phyloP scores from a whole-genome alignment of 1,140 invertebrate species.

The Calliopsis andreniformis region DNA sequence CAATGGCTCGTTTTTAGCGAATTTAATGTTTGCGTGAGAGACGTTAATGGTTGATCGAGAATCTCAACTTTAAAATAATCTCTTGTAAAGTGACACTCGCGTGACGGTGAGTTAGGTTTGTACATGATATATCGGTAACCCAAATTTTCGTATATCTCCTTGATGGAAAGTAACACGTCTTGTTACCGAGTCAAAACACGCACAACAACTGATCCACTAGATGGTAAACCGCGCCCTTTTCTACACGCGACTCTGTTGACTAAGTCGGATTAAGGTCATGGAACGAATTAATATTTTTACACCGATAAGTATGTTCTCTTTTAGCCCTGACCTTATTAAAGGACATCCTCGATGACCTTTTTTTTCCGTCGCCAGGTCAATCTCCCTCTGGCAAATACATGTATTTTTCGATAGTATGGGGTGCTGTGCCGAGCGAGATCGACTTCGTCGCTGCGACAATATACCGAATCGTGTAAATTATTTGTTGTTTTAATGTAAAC shows the following conservation, averaged over 20 bases:
- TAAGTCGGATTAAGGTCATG: constrained; percentile 35
- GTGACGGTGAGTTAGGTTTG: constrained; percentile 14
- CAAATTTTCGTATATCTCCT: neutral
- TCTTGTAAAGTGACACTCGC: neutral
- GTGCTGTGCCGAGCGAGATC: constrained; percentile 67
- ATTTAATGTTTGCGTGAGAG: neutral
- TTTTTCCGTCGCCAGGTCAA: constrained; percentile 1
- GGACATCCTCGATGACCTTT: constrained; percentile 8
- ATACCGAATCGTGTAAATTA: constrained; percentile 73
- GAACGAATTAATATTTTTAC: constrained; percentile 40
- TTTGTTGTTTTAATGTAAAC: constrained; percentile 74
- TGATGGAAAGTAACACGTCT: neutral
- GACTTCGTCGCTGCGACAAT: constrained; percentile 48
- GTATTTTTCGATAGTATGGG: constrained; percentile 57
- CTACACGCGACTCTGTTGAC: constrained; percentile 26
- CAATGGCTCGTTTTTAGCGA: neutral
- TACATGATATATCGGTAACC: neutral
- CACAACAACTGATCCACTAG: constrained; percentile 14
- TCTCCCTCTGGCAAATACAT: constrained; percentile 46
- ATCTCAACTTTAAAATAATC: no score
- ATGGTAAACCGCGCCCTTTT: constrained; percentile 19
- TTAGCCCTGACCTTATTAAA: constrained; percentile 9
- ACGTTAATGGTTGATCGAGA: no score
- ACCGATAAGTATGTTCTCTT: constrained; percentile 1
- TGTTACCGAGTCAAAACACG: constrained; percentile 19